These are phyloP conservation scores for Archivesica marissinica DNA, from an alignment of 1,140 invertebrate genomes.

Conservation along the genomic window DNA sequence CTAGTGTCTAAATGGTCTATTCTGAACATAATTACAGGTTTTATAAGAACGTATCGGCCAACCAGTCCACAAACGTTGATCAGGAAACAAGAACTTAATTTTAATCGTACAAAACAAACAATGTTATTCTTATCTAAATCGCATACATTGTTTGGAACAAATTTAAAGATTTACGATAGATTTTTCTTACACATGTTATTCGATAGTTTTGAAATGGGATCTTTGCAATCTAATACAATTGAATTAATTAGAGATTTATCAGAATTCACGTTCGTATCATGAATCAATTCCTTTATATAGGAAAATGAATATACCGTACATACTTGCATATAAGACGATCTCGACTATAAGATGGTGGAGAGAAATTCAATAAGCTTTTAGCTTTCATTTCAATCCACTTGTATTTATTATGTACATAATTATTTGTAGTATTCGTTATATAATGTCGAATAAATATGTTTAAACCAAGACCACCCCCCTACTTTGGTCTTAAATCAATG, in stretches of 20 bases:
- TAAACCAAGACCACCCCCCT: too few species aligned
- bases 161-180: neutral
- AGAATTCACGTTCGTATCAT: slow-evolving; percentile 8
- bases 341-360: too few species aligned
- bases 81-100: neutral
- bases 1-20: slow-evolving; percentile 13
- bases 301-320: too few species aligned
- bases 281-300: neutral
- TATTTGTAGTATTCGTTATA: too few species aligned
- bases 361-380: too few species aligned
- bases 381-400: too few species aligned
- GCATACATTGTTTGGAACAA: neutral
- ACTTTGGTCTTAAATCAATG: too few species aligned
- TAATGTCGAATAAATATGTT: too few species aligned
- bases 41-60: neutral
- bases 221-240: neutral
- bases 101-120: slow-evolving; percentile 3
- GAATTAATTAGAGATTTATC: neutral
- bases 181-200: neutral
- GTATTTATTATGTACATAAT: too few species aligned
- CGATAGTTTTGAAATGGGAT: neutral
- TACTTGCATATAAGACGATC: too few species aligned
- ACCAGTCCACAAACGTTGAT: neutral
- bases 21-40: slow-evolving; percentile 9
- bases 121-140: neutral